Conservation (phyloP, 2,888 invertebrate genomes). For the Pammene aurita region DNA sequence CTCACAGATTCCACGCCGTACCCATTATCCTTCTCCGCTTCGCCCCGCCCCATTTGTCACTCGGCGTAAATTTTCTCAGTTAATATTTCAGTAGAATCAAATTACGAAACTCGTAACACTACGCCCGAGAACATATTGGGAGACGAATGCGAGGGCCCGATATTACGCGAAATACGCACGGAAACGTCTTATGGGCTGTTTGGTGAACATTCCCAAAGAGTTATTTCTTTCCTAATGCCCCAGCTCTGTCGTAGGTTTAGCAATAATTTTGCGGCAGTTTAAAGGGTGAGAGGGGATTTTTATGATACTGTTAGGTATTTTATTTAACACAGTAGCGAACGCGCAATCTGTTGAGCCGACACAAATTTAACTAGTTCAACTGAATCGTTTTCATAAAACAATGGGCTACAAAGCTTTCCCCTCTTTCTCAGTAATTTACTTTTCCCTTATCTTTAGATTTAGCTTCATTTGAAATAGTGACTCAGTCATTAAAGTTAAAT, state of each 20-base stretch:
- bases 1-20: constrained; percentile 14
- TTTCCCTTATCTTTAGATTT: constrained; percentile 46
- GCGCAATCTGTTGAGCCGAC: constrained; percentile 33
- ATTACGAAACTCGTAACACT: constrained; percentile 71
- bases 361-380: constrained; percentile 31
- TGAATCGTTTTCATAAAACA: constrained; percentile 33
- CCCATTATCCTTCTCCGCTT: constrained; percentile 29
- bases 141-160: constrained; percentile 63
- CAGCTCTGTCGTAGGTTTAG: constrained; percentile 52
- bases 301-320: constrained; percentile 36
- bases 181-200: constrained; percentile 66
- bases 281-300: constrained; percentile 50
- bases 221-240: constrained; percentile 70
- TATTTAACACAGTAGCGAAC: constrained; percentile 30
- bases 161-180: constrained; percentile 64
- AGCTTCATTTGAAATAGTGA: constrained; percentile 46
- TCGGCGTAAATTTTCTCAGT: constrained; percentile 66
- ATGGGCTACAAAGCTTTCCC: constrained; percentile 30
- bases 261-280: constrained; percentile 58
- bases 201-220: constrained; percentile 64
- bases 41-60: constrained; percentile 60
- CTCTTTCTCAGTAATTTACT: constrained; percentile 43
- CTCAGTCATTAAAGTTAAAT: constrained; percentile 47
- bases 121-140: constrained; percentile 65
- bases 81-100: constrained; percentile 78